Evolutionary conservation across 1,140 invertebrate genomes (phyloP).

Genomic region (Caligus rogercresseyi): DNA sequence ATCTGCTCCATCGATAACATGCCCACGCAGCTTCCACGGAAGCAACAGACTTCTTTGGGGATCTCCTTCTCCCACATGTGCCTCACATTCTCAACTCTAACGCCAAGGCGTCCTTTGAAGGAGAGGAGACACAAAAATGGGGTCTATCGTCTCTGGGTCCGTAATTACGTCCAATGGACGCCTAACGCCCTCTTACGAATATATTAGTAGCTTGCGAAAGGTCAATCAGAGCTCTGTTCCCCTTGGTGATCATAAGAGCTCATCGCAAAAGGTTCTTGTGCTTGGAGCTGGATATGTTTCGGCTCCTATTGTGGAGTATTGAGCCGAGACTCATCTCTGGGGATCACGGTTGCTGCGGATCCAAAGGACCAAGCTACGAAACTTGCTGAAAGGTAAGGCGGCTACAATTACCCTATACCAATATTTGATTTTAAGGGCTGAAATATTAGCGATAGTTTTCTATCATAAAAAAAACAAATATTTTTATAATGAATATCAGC

Average conservation of each 20-base stretch:
- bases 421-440: no score
- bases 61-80: slow-evolving; percentile 71
- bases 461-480: no score
- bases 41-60: slow-evolving; percentile 92
- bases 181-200: slow-evolving; percentile 79
- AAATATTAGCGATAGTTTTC: no score
- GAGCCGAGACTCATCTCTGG: slow-evolving; percentile 51
- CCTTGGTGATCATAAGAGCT: background rate
- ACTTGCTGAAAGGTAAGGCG: background rate
- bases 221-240: slow-evolving; percentile 29
- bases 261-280: slow-evolving; percentile 49
- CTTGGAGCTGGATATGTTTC: slow-evolving; percentile 89
- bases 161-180: slow-evolving; percentile 89
- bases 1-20: slow-evolving; percentile 99
- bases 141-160: slow-evolving; percentile 39
- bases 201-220: slow-evolving; percentile 71
- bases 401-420: background rate
- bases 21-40: slow-evolving; percentile 97
- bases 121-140: slow-evolving; percentile 12
- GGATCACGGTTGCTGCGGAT: slow-evolving; percentile 70
- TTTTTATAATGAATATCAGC: no score
- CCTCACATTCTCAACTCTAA: slow-evolving; percentile 78
- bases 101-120: slow-evolving; percentile 37
- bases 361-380: slow-evolving; percentile 44
- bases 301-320: slow-evolving; percentile 84